Base-by-base conservation (phyloP, 1,140 invertebrate species). In the Pachypsylla venusta region DNA sequence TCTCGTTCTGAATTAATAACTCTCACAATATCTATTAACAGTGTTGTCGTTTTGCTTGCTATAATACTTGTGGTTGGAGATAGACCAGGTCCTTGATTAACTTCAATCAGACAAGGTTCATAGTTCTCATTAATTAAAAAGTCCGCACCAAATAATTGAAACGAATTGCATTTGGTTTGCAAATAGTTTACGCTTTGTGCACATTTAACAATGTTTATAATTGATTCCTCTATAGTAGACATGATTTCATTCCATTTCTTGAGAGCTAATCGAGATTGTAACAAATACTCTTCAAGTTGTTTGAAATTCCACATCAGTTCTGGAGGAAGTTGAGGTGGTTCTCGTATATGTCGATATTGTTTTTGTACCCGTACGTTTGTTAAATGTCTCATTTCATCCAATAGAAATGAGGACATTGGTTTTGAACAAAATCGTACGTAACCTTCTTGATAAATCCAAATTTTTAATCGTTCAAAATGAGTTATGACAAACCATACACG, bases 41-140 rank as follows among this genome's bases (percentile, higher is more conserved):
- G 42, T 22, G 16, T 22, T 22, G 42, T 48, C 4, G 42, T 48
- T 19, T 48, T 48, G n/a, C 22, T 48, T 7, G 42, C 42, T 5
- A 48, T 48, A 22, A 48, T 48, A 19, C 42, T 48, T 5, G 42
- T 48, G 42, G 42, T 48, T n/a, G 42, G 42, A n/a, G 42, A 48
- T 3, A 48, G 42, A 22, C 42, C 42, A 3, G 42, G 42, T 19
- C 42, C 42, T 7, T 48, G 16, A 22, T 48, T 48, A n/a, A 48
- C 42, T 19, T 48, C 42, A 19, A 48, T 48, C 42, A 48, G 42
- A 48, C 42, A 48, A 4, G 42, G 42, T 22, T 5, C 4, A 5
- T 10, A 48, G 42, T 48, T 48, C n/a, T 48, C 42, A 22, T 48
- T n/a, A n/a, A 48, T 48, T 4, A 48, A 22, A 48, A 48, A 48